Evolutionary conservation across 1,140 invertebrate genomes (phyloP), one percentile per base, ranked within the genome.

Genomic region (Drosophila pachea): DNA sequence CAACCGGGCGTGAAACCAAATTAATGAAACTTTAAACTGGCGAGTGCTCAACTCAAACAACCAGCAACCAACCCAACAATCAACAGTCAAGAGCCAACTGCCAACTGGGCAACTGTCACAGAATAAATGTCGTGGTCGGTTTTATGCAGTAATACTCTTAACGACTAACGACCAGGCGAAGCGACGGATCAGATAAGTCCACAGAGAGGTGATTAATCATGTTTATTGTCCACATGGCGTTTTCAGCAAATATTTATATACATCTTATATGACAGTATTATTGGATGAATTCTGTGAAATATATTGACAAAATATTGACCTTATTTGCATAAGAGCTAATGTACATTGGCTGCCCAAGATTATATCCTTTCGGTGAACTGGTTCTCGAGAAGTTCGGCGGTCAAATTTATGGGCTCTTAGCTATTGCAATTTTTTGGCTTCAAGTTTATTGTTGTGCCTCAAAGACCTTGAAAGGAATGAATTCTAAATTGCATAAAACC

Each of bases 11-110:
- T 43, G 40, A 55, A 43, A 73, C 49, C 50, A 67, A 73, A 68
- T 73, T 73, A 74, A 73, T 73, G 64, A 42, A 73, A 74, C 69
- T 68, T 68, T 49, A 74, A 74, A 60, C 48, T 60, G 53, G 22
- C 38, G 36, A 52, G 47, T 45, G 50, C 43, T 33, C n/a, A 55
- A 29, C 38, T 5, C 50, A 38, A 53, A 58, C 29, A 40, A 11
- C 52, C 16, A 36, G 5, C 22, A 22, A 1, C 22, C 32, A 14
- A 12, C 22, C 22, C 32, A 14, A 12, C 53, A 33, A 31, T 11
- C 16, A 48, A 48, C 16, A 32, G 31, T 7, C 43, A 35, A 36
- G 9, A 16, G 12, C 8, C 52, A 68, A 54, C 58, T 62, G 43
- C 22, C 22, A 22, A 62, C 9, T 2, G 16, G 38, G 7, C 43